phyloP scores from a whole-genome alignment of 2,888 invertebrate genomes.

The Tipula unca region DNA sequence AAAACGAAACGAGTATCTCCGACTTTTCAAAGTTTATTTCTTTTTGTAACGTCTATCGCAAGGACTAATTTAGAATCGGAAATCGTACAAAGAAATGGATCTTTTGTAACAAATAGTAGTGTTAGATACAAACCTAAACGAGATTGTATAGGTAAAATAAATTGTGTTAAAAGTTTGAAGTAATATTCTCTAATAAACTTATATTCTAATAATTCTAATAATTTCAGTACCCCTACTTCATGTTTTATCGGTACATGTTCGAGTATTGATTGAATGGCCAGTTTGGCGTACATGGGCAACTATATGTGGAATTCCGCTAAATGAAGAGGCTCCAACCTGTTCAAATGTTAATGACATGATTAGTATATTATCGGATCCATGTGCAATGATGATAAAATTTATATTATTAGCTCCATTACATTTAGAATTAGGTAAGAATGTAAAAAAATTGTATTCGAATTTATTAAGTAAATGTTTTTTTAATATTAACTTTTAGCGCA shows the following conservation, averaged over 20 bases:
- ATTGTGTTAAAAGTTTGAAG: neutral
- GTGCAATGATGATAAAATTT: constrained; percentile 77
- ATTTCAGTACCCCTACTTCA: constrained; percentile 75
- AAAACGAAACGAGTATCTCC: constrained; percentile 54
- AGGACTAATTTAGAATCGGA: constrained; percentile 91
- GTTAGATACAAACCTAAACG: constrained; percentile 64
- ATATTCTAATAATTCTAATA: no score
- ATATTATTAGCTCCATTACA: constrained; percentile 76
- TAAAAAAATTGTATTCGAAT: neutral
- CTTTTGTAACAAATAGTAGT: constrained; percentile 50
- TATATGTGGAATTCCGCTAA: constrained; percentile 38
- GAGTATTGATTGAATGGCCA: constrained; percentile 56
- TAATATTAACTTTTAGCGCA: constrained; percentile 54
- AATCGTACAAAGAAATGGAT: constrained; percentile 80
- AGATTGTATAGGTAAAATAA: constrained; percentile 61
- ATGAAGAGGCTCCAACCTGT: constrained; percentile 36
- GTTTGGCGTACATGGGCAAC: constrained; percentile 45
- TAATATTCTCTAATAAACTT: constrained; percentile 21
- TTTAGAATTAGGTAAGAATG: constrained; percentile 67
- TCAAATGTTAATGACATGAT: constrained; percentile 46
- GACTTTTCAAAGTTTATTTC: constrained; percentile 66
- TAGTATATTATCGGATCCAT: constrained; percentile 80
- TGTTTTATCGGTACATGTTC: constrained; percentile 78
- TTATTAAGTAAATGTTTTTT: constrained; percentile 21
- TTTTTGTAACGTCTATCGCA: constrained; percentile 82